Base-by-base conservation (phyloP, 2,888 invertebrate species). In the Phlogophora meticulosa region DNA sequence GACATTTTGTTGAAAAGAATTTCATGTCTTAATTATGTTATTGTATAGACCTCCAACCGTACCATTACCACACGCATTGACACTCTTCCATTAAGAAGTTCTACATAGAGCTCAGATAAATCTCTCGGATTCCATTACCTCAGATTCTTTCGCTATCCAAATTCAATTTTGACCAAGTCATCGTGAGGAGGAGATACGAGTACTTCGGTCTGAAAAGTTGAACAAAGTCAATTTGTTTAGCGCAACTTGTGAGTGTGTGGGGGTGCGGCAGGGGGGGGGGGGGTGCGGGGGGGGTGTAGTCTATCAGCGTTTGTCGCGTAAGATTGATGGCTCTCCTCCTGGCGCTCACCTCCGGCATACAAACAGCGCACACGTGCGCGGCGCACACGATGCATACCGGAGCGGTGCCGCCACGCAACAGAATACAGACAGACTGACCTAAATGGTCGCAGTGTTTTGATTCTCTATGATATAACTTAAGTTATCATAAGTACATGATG, bases 151-250 rank as follows among this genome's bases (percentile, higher is more conserved):
- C 60, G 34, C 34, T 40, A 64, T 57, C 42, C 24, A 42, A 57
- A 76, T 78, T 65, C 68, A 65, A 78, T 74, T 73, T 61, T 76
- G 52, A 61, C 58, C 17, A 49, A 74, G 68, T 74, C 78, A 76
- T 72, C 52, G 72, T 57, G 52, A 53, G 56, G 34, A 57, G 40
- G 28, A n/a, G n/a, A n/a, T n/a, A n/a, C n/a, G 24, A 76, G 60
- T 64, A 72, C 77, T 77, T 77, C 60, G 64, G 64, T 53, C 57
- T 55, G 40, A 49, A 77, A 75, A 75, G 72, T 75, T 72, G 38
- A 45, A 60, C 60, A 72, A 72, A 75, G 72, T 75, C 72, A 75
- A 75, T 75, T 75, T 77, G 72, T 77, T 77, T 53, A 64, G 64
- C 45, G 15, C 51, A 70, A 78, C 66, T 78, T 76, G 51, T 40